These are phyloP conservation scores for Pseudorectes ferrugineus DNA, from an alignment of 2,113 vertebrate genomes.

Conservation along the genomic window DNA sequence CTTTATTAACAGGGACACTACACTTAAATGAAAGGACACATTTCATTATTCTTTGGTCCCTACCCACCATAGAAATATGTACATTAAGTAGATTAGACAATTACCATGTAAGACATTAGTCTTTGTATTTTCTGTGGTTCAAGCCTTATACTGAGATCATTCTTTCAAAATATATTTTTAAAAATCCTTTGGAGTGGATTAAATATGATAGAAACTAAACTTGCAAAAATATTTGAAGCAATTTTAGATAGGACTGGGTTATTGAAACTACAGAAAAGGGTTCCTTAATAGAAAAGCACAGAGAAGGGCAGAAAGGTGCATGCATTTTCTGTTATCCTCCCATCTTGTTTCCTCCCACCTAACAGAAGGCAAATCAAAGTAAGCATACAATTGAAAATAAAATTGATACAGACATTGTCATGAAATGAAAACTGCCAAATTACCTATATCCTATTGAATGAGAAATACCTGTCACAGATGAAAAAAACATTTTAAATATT, in stretches of 20 bases:
- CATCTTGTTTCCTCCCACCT: background rate
- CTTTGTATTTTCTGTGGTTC: background rate
- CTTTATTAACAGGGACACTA: background rate
- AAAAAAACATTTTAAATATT: background rate
- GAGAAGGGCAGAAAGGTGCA: background rate
- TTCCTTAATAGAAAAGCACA: background rate
- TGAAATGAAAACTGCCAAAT: background rate
- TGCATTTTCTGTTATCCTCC: background rate
- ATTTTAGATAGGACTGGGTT: background rate
- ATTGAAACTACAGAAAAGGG: background rate
- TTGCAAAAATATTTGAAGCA: background rate
- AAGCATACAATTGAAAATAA: background rate
- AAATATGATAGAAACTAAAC: background rate
- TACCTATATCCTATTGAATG: background rate
- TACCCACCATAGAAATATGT: background rate
- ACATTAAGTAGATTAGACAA: background rate
- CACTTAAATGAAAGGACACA: background rate
- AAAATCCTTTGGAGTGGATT: background rate
- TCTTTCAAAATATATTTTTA: background rate
- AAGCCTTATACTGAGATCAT: background rate
- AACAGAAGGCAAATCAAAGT: background rate
- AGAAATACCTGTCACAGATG: background rate
- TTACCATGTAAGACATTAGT: background rate
- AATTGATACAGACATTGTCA: background rate
- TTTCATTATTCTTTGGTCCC: background rate